Percentiles rank a stretch among this genome's conserved stretches.
These are phyloP conservation scores for Bombyx huttoni DNA, from an alignment of 2,888 invertebrate genomes.

Conservation along the genomic window DNA sequence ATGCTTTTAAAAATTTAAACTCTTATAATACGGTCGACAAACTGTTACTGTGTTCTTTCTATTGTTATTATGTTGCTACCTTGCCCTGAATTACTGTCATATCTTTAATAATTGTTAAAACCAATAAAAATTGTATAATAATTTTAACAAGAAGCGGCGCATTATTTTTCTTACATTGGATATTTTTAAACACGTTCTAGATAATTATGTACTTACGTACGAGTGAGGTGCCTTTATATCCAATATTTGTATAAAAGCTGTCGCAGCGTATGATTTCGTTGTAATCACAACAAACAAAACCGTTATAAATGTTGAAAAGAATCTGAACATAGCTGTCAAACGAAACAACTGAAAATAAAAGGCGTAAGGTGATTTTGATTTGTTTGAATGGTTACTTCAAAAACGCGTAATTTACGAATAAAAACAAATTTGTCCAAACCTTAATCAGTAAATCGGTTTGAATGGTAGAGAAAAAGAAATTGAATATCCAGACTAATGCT, in stretches of 20 bases:
- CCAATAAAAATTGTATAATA: too few species aligned
- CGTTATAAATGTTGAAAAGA: slow-evolving; percentile 21
- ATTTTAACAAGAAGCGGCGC: too few species aligned
- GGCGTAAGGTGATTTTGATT: background rate
- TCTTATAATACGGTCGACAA: too few species aligned
- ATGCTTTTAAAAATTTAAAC: too few species aligned
- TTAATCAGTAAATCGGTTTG: slow-evolving; percentile 31
- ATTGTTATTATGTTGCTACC: too few species aligned
- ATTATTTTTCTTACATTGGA: too few species aligned
- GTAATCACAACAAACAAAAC: slow-evolving; percentile 16
- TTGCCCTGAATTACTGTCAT: too few species aligned
- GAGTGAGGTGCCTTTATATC: slow-evolving; percentile 15
- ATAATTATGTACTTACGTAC: slow-evolving; percentile 29
- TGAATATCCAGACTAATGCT: slow-evolving; percentile 40
- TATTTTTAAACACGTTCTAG: too few species aligned
- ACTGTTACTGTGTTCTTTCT: too few species aligned
- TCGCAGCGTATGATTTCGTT: slow-evolving; percentile 5
- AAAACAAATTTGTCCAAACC: slow-evolving; percentile 16
- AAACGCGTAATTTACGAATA: background rate
- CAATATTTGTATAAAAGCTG: slow-evolving; percentile 21
- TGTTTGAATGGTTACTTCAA: too few species aligned
- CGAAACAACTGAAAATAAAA: slow-evolving; percentile 33
- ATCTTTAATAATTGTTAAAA: too few species aligned
- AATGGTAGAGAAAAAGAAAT: slow-evolving; percentile 38
- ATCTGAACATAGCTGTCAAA: slow-evolving; percentile 22